Base-by-base conservation (phyloP, 2,888 invertebrate species). In the Phanerotoma sp. region DNA sequence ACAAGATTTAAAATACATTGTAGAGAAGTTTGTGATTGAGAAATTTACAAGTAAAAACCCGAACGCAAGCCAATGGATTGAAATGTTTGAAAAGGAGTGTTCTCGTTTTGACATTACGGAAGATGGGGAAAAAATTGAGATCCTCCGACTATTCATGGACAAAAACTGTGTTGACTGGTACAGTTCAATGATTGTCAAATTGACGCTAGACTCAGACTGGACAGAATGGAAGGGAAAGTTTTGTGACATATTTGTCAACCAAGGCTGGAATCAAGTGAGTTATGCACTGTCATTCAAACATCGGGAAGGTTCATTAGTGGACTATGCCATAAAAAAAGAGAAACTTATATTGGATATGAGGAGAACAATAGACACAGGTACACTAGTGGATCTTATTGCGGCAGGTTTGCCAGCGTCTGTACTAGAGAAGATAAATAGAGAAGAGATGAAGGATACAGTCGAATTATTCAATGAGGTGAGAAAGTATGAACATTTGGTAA, bases 401-500 rank as follows among this genome's bases (percentile, higher is more conserved):
- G 50, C 51, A 10, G 70, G 68, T 20, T 56, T 73, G 56, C 69
- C 70, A 60, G 61, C 64, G 45, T 66, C 58, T 47, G 49, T 71
- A 44, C 44, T 55, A 21, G 63, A 68, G 52, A 68, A 51, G 58
- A 71, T 71, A 48, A 64, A 70, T 51, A 69, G 69, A 59, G 65
- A 65, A 59, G 56, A 47, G 47, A 52, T 69, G 49, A 48, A 64
- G 63, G 49, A 61, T 15, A 67, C 67, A 25, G 56, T 64, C 61
- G 67, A 71, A 42, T 47, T 73, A 20, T 68, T 62, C 44, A 71
- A 69, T 62, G 66, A 69, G 50, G 47, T 71, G 65, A 62, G n/a
- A n/a, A n/a, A n/a, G n/a, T n/a, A n/a, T n/a, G n/a, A n/a, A n/a
- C n/a, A n/a, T n/a, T n/a, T n/a, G n/a, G n/a, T n/a, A n/a, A n/a